Evolutionary conservation across 2,113 vertebrate genomes (phyloP).

Genomic region (Sigmodon hispidus): DNA sequence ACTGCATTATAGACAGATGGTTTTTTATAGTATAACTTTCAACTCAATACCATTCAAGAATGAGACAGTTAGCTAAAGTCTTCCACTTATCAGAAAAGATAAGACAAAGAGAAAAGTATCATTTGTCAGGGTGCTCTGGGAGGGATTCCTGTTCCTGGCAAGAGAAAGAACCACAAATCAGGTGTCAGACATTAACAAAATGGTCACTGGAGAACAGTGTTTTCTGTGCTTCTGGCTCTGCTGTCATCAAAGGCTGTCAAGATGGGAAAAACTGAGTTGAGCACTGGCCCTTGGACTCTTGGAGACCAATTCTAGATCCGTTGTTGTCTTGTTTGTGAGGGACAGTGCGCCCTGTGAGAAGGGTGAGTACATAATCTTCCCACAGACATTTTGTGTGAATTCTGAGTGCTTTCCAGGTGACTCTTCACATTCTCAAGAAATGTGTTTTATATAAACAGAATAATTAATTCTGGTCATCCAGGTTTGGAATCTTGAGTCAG

Average conservation of each 20-base stretch:
- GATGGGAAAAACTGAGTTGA: not conserved
- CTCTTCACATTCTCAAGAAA: conserved; percentile 36
- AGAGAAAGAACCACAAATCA: not conserved
- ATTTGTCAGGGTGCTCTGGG: not conserved
- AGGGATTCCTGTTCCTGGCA: not conserved
- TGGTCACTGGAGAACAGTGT: not conserved
- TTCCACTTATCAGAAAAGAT: conserved; percentile 36
- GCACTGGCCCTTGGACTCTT: not conserved
- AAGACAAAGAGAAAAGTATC: not conserved
- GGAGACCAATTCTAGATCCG: not conserved
- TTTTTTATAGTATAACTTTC: not conserved
- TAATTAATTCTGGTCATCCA: not conserved
- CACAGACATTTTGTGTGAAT: not conserved
- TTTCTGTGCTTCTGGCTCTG: not conserved
- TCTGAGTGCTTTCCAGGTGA: conserved; percentile 12
- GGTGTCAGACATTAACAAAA: conserved; percentile 5
- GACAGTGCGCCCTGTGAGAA: not conserved
- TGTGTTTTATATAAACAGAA: not conserved
- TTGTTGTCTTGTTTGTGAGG: not conserved
- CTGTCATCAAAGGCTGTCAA: not conserved
- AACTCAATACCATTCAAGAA: not conserved
- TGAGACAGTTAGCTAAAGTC: not conserved
- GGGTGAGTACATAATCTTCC: not conserved
- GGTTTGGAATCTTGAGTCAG: not conserved
- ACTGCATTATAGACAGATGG: not conserved